phyloP scores from a whole-genome alignment of 64 coral and sea anemone species.

The Orbicella faveolata region DNA sequence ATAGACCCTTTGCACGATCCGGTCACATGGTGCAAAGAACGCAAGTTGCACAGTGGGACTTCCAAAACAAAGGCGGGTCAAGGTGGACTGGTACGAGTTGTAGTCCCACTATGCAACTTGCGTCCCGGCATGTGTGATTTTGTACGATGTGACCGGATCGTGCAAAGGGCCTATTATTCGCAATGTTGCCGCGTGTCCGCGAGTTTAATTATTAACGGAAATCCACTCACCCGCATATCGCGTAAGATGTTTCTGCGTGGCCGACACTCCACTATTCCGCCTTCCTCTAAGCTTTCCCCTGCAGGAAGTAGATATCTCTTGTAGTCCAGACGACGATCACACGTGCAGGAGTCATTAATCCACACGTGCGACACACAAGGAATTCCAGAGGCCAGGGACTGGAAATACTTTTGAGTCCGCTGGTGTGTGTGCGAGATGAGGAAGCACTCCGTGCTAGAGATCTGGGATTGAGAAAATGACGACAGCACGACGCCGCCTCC shows the following conservation, averaged over 20 bases:
- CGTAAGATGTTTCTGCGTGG: slow-evolving; percentile 51
- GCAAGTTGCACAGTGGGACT: no score
- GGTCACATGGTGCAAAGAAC: no score
- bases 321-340: slow-evolving; percentile 47
- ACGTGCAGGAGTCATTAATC: slow-evolving; percentile 74
- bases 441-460: slow-evolving; percentile 69
- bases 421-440: slow-evolving; percentile 76
- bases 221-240: slow-evolving; percentile 69
- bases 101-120: no score
- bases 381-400: slow-evolving; percentile 80
- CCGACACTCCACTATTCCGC: slow-evolving; percentile 73
- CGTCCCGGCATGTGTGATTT: no score
- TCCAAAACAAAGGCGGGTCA: no score
- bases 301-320: slow-evolving; percentile 74
- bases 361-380: slow-evolving; percentile 85
- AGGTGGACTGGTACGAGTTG: no score
- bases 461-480: slow-evolving; percentile 68
- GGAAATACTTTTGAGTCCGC: slow-evolving; percentile 92
- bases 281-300: slow-evolving; percentile 59
- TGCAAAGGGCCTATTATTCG: neutral
- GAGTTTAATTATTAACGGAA: neutral
- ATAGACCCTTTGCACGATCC: no score
- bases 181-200: neutral
- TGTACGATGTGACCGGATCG: no score
- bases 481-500: slow-evolving; percentile 81